Base-by-base conservation (phyloP, 23 tunicate species). In the Trididemnum clinides region DNA sequence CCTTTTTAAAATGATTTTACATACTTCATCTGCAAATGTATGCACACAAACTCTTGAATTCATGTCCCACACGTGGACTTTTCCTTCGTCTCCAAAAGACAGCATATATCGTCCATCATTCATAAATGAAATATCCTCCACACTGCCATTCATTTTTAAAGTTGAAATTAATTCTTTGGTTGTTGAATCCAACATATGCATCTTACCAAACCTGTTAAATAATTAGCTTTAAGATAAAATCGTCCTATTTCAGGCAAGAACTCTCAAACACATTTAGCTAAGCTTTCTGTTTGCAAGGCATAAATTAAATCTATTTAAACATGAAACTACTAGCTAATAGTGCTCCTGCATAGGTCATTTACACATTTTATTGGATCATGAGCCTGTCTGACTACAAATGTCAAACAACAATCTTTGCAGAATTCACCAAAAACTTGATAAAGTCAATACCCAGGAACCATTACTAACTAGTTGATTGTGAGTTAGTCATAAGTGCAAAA, bases 1-100 rank as follows among this genome's bases (percentile, higher is more conserved):
- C n/a, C n/a, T n/a, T n/a, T n/a, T n/a, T n/a, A n/a, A n/a, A n/a
- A n/a, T n/a, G n/a, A n/a, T n/a, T n/a, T 10, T 59, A 10, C 66
- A 35, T 81, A 81, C 91, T 64, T 92, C 87, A 63, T 92, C 92
- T 1, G 29, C 35, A 35, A 92, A 92, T n/a, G 89, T 86, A 58
- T 75, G 72, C 21, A 89, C 50, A 63, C 98, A 88, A 31, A 74
- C 39, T 18, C 77, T 64, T 2, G 84, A 28, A 19, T 89, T 64
- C 44, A 94, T 32, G 74, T 94, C 94, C 90, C 90, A 94, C 31
- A 82, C 80, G 77, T 71, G 34, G 1, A 94, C 90, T 26, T 81
- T 28, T 54, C 90, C 94, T 37, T 94, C 98, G 74, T 94, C 94
- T 28, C 98, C 98, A 82, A 85, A 50, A 29, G 94, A 83, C 15